Conservation (phyloP, 2,113 vertebrate species). For the Rhinopomastus cyanomelas region DNA sequence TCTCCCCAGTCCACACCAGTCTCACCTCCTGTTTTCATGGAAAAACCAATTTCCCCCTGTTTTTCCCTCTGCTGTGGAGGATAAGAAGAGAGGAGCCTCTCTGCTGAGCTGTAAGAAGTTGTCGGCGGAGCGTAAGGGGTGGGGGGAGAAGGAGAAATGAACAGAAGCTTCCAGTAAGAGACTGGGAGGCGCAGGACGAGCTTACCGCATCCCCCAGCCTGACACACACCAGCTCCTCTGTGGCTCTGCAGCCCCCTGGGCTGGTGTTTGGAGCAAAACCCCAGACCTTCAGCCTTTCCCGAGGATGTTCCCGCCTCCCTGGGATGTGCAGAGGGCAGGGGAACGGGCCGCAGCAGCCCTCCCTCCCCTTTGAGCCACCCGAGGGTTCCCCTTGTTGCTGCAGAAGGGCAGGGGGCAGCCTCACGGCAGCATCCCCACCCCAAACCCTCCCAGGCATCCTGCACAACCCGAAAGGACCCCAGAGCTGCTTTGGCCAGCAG, state of each 20-base stretch:
- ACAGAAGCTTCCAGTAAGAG: background rate
- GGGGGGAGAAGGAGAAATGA: background rate
- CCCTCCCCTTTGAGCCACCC: rapidly evolving
- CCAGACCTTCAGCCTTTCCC: background rate
- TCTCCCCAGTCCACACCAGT: rapidly evolving
- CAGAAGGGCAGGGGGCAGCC: rapidly evolving
- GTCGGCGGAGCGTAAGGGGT: background rate
- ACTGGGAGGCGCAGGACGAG: rapidly evolving
- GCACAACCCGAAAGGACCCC: background rate
- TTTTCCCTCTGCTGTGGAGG: background rate
- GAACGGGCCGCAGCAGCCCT: background rate
- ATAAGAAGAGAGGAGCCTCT: background rate
- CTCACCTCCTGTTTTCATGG: rapidly evolving
- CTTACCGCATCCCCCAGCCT: background rate
- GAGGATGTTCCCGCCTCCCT: no score
- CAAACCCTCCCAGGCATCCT: rapidly evolving
- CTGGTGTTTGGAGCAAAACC: background rate
- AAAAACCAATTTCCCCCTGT: rapidly evolving
- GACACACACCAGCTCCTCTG: background rate
- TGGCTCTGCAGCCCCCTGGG: rapidly evolving
- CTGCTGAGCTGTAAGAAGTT: background rate
- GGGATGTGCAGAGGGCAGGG: no score
- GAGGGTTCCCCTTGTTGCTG: background rate
- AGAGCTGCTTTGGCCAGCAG: background rate
- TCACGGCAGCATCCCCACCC: background rate